Evolutionary conservation across 2,888 invertebrate species (phyloP).

Genomic region (Sinohyriopsis cumingii): DNA sequence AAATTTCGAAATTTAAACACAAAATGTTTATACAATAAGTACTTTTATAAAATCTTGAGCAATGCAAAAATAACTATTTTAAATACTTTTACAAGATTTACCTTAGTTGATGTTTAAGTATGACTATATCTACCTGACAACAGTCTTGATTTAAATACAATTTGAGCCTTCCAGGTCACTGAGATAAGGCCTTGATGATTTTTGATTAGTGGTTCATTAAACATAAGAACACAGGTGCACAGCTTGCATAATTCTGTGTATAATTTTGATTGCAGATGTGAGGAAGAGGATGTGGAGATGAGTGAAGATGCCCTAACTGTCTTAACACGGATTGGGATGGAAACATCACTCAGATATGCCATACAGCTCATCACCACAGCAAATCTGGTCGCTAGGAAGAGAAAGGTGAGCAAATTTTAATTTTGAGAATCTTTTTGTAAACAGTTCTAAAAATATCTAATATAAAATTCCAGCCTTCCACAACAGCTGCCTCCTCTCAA

Average conservation of each 20-base stretch:
- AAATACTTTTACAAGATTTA: too few species aligned
- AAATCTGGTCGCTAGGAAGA: conserved; percentile 90
- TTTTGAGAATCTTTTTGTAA: not conserved
- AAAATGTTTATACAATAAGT: not conserved
- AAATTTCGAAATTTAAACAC: too few species aligned
- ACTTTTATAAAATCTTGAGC: not conserved
- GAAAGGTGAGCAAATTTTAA: conserved; percentile 80
- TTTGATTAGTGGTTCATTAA: not conserved
- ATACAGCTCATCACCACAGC: conserved; percentile 98
- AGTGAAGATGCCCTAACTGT: conserved; percentile 91
- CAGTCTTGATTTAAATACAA: too few species aligned
- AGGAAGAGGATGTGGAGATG: conserved; percentile 98
- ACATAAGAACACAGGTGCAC: not conserved
- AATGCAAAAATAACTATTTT: too few species aligned
- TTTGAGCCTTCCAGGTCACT: too few species aligned
- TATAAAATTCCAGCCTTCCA: not conserved
- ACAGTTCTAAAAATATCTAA: not conserved
- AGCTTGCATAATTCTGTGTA: not conserved
- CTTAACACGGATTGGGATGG: conserved; percentile 91
- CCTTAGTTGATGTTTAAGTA: too few species aligned
- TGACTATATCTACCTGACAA: too few species aligned
- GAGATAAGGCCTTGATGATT: not conserved
- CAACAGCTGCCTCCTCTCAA: too few species aligned
- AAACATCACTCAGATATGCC: conserved; percentile 95
- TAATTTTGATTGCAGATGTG: conserved; percentile 78